A percentile compares a stretch with the other conserved stretches of the same genome.
These are phyloP conservation scores for Rhamphomyia laevipes DNA, from an alignment of 2,888 invertebrate species.

Conservation along the genomic window DNA sequence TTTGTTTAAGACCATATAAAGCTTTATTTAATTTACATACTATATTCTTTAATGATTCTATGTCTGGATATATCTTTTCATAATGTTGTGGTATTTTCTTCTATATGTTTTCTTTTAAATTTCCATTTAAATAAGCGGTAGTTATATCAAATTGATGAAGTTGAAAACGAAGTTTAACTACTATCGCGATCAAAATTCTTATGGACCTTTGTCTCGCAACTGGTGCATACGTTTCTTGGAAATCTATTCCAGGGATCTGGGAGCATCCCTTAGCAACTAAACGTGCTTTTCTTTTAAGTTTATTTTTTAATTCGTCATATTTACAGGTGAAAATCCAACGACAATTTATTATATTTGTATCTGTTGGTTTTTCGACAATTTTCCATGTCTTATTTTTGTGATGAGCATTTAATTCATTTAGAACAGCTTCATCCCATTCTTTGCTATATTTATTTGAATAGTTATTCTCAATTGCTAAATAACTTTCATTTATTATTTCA, in stretches of 20 bases:
- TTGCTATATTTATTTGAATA: no score
- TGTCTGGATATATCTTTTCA: not conserved
- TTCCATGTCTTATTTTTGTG: no score
- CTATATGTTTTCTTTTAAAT: not conserved
- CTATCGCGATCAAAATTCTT: not conserved
- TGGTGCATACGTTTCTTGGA: conserved; percentile 3
- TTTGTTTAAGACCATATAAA: conserved; percentile 3
- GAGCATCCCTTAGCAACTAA: conserved; percentile 9
- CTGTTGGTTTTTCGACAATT: no score
- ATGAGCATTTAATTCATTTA: no score
- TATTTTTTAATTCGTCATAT: no score
- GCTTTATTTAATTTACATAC: conserved; percentile 2
- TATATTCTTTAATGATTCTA: not conserved
- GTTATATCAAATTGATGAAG: no score
- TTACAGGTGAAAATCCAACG: no score
- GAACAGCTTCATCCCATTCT: no score
- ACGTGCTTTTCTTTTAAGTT: conserved; percentile 66
- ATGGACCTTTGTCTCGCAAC: conserved; percentile 3
- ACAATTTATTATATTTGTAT: no score
- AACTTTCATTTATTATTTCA: no score
- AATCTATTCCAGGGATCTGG: conserved; percentile 2
- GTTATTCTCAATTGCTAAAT: no score
- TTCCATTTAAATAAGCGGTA: conserved; percentile 3
- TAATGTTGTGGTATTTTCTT: not conserved
- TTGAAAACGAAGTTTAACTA: not conserved